phyloP scores from a whole-genome alignment of 37 sponge, comb jelly and placozoan genomes.

The Spongilla lacustris region DNA sequence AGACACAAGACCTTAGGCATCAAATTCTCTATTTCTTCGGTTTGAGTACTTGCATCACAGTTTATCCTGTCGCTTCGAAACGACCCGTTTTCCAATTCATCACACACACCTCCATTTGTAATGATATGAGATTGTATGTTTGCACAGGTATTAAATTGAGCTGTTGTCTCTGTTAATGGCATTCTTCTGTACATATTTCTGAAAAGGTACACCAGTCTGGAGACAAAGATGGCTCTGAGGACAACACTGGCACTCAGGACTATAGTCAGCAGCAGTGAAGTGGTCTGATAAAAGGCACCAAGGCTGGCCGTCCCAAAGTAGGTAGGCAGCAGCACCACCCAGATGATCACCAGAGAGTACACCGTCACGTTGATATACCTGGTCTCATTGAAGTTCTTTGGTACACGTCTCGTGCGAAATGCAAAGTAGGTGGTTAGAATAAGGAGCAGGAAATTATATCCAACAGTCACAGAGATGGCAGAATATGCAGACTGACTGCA shows the following conservation, averaged over 20 bases:
- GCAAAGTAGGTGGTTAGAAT: slow-evolving; percentile 56
- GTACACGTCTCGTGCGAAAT: slow-evolving; percentile 61
- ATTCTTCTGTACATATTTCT: not conserved
- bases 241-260: slow-evolving; percentile 55
- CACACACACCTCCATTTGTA: too few relatives aligned
- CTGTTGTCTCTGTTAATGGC: too few relatives aligned
- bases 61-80: too few relatives aligned
- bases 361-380: slow-evolving; percentile 63
- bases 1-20: too few relatives aligned
- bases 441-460: slow-evolving; percentile 54
- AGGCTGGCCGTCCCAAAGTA: slow-evolving; percentile 44
- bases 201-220: slow-evolving; percentile 39
- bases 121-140: not conserved
- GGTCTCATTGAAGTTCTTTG: slow-evolving; percentile 76
- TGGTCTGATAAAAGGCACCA: slow-evolving; percentile 36
- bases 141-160: not conserved
- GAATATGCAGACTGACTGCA: slow-evolving; percentile 44
- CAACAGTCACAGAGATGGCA: slow-evolving; percentile 24
- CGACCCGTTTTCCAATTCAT: too few relatives aligned
- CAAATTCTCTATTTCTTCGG: too few relatives aligned
- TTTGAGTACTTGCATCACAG: too few relatives aligned
- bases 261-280: slow-evolving; percentile 55
- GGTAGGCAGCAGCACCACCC: slow-evolving; percentile 69
- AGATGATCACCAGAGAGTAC: slow-evolving; percentile 56
- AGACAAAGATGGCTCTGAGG: slow-evolving; percentile 36